phyloP scores from a whole-genome alignment of 1,140 invertebrate genomes.

The Himalopsyche phryganea region DNA sequence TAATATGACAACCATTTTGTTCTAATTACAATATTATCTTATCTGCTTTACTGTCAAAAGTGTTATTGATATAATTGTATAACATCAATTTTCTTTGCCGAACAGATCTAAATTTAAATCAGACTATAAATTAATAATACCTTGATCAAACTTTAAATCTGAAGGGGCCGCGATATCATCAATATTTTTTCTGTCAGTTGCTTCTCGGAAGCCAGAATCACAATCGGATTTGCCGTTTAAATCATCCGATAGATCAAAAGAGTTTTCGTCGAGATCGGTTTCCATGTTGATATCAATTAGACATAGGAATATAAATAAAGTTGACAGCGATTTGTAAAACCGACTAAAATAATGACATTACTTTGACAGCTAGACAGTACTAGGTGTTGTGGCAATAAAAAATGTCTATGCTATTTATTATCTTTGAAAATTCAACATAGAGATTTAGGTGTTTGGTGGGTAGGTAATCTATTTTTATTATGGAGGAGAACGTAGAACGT shows the following conservation, averaged over 20 bases:
- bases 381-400: too few species aligned
- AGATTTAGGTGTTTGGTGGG: too few species aligned
- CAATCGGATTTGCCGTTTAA: constrained; percentile 21
- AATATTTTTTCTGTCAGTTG: constrained; percentile 36
- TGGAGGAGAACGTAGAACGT: too few species aligned
- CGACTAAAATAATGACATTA: constrained; percentile 8
- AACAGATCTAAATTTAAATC: too few species aligned
- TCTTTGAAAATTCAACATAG: too few species aligned
- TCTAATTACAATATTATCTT: neutral
- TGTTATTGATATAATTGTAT: too few species aligned
- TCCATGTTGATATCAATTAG: constrained; percentile 12
- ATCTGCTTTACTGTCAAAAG: too few species aligned
- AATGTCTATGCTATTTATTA: too few species aligned
- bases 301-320: constrained; percentile 8
- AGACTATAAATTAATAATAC: too few species aligned
- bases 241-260: constrained; percentile 15
- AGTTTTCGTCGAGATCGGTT: constrained; percentile 20
- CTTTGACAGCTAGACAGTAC: constrained; percentile 11
- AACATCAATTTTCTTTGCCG: too few species aligned
- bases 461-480: too few species aligned
- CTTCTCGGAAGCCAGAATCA: constrained; percentile 21
- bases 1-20: neutral
- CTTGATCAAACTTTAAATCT: constrained; percentile 51
- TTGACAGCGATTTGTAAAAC: constrained; percentile 1
- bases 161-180: constrained; percentile 54